Base-by-base conservation (phyloP, 1,140 invertebrate genomes). In the Teleopsis dalmanni region DNA sequence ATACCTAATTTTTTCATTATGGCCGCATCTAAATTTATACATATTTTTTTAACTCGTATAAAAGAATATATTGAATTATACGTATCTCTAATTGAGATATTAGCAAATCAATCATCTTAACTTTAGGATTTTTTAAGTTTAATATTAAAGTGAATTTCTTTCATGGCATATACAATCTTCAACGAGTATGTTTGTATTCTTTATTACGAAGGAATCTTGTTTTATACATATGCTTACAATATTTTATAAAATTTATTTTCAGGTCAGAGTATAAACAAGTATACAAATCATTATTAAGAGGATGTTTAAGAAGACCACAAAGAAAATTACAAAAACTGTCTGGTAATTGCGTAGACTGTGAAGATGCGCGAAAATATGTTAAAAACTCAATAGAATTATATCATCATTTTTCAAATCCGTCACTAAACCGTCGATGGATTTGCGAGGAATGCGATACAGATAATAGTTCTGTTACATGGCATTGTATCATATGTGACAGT, bases 391-490 rank as follows among this genome's bases (percentile, higher is more conserved):
- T 68, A 29, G 65, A 65, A 43, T 47, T 68, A 14, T 69, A 58
- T 54, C 62, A 60, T 8, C 65, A 69, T 48, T 69, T 68, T 37
- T 69, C 65, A 5, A 69, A 68, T 58, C 64, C 65, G 48, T 62
- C 65, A 18, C 46, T 70, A 10, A 66, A 70, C 45, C 64, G 64
- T 5, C 56, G 65, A 10, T 70, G 66, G 66, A 60, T 61, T 18
- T 70, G 67, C 34, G 57, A 61, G 40, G 53, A 54, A 49, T 70
- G 66, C 44, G 58, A 59, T 19, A 55, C 63, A 22, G 59, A 59
- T 41, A 70, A 68, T 53, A 70, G 63, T 54, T 70, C 66, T 10
- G 67, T 71, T 34, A 71, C 68, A 47, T 71, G 67, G 62, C 67
- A 71, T 35, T 71, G 68, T 35, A 47, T 71, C 23, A 68, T 66